These are phyloP conservation scores for Burhinus oedicnemus DNA, from an alignment of 2,113 vertebrate genomes.

Conservation along the genomic window DNA sequence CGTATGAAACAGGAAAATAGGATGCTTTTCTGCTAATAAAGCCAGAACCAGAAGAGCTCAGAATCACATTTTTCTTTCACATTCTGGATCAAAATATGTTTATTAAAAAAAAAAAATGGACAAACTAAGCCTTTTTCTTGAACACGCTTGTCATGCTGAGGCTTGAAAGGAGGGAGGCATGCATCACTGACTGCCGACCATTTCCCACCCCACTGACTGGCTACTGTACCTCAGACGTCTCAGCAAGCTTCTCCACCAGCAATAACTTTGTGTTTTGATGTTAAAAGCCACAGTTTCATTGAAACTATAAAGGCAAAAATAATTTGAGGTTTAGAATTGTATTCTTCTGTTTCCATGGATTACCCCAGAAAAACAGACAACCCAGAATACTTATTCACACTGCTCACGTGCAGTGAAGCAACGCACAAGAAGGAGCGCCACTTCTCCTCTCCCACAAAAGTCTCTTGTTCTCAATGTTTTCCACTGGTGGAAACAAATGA, in stretches of 20 bases:
- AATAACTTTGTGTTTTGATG: not conserved
- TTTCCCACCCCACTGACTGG: not conserved
- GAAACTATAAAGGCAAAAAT: not conserved
- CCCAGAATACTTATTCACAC: not conserved
- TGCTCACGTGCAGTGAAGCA: not conserved
- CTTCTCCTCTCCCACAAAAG: not conserved
- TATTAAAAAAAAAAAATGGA: not conserved
- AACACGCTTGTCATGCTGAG: not conserved
- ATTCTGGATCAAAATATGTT: not conserved
- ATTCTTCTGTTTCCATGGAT: not conserved
- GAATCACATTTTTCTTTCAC: not conserved
- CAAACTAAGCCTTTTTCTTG: not conserved
- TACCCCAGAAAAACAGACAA: not conserved
- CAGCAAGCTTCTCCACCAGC: not conserved
- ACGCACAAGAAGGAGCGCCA: not conserved
- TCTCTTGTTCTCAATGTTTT: conserved; percentile 37
- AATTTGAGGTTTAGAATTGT: not conserved
- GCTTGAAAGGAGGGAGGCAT: not conserved
- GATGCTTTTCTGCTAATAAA: not conserved
- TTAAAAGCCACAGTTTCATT: not conserved
- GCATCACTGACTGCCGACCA: not conserved
- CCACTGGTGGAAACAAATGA: not conserved
- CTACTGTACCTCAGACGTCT: not conserved
- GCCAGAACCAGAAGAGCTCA: not conserved
- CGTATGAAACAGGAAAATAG: not conserved